Conservation (phyloP, 2,113 vertebrate species). For the Rattus norvegicus region GRCr8 NC_086024.1:15993501-15994000, state of each 20-base stretch:
- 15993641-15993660: too few relatives aligned
- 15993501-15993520: conserved; percentile 51
- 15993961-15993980: not conserved
- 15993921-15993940: not conserved
- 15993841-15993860: not conserved
- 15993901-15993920: too few relatives aligned
- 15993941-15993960: not conserved
- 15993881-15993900: not conserved
- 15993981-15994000: not conserved
- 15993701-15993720: too few relatives aligned
- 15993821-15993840: not conserved
- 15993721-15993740: not conserved
- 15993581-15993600: too few relatives aligned
- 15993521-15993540: conserved; percentile 70
- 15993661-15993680: too few relatives aligned
- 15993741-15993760: conserved; percentile 45
- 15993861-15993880: not conserved
- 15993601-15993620: too few relatives aligned
- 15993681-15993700: too few relatives aligned
- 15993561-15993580: conserved; percentile 29
- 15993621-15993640: too few relatives aligned
- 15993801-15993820: not conserved
- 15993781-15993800: not conserved
- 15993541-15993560: conserved; percentile 66
- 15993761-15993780: not conserved